phyloP scores from a whole-genome alignment of 30 jellyfish, hydroid and myxozoan genomes.

The Haliclystus octoradiatus region DNA sequence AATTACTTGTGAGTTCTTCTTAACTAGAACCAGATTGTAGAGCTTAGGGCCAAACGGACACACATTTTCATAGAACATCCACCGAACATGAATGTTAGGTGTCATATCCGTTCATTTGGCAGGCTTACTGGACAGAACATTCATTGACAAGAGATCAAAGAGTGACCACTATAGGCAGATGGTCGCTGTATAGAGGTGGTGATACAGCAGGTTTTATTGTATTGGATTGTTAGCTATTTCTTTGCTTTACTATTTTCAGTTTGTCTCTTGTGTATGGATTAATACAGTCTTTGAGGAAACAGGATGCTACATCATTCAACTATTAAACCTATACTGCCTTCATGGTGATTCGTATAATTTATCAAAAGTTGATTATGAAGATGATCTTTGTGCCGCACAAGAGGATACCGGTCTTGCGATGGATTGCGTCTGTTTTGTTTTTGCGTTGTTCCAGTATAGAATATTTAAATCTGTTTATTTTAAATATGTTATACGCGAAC shows the following conservation, averaged over 20 bases:
- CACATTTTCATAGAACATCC: no score
- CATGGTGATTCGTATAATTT: constrained; percentile 30
- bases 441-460: constrained; percentile 72
- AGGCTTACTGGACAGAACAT: no score
- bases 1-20: no score
- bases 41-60: no score
- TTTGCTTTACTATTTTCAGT: constrained; percentile 15
- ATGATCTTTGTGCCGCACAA: constrained; percentile 29
- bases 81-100: no score
- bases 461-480: constrained; percentile 65
- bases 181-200: no score
- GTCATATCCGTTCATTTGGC: no score
- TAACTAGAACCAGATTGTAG: no score
- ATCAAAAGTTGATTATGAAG: constrained; percentile 1
- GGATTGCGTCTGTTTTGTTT: constrained; percentile 80
- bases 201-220: no score
- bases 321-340: constrained; percentile 66
- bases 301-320: constrained; percentile 64
- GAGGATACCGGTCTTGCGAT: constrained; percentile 57
- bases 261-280: constrained; percentile 77
- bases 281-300: constrained; percentile 20
- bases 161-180: no score
- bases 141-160: no score
- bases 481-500: constrained; percentile 80
- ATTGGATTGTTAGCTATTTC: no score